Conservation (phyloP, 2,113 vertebrate genomes). For the Sinocyclocheilus rhinocerous region DNA sequence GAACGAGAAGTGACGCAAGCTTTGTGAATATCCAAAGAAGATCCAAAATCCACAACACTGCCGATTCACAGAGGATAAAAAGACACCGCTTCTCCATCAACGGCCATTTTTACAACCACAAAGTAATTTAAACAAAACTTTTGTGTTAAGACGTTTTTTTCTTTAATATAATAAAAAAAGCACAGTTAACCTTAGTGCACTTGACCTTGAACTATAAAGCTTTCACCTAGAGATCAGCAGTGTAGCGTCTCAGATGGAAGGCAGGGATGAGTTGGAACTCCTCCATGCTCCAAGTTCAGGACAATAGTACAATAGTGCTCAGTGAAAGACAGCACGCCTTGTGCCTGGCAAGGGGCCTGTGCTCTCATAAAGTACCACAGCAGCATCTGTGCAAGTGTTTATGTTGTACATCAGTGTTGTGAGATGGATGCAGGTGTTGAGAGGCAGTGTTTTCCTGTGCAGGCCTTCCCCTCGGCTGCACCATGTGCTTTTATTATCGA, state of each 20-base stretch:
- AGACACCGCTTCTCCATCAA: conserved; percentile 88
- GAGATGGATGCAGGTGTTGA: conserved; percentile 65
- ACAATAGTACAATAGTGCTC: conserved; percentile 11
- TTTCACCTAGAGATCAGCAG: background rate
- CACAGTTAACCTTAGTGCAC: background rate
- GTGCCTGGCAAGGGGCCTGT: conserved; percentile 39
- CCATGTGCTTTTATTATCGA: conserved; percentile 55
- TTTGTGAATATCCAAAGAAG: conserved; percentile 80
- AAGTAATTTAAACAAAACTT: conserved; percentile 71
- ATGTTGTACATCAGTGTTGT: conserved; percentile 46
- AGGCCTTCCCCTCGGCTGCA: conserved; percentile 58
- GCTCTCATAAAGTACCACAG: conserved; percentile 46
- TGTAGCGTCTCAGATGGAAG: background rate
- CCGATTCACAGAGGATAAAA: conserved; percentile 78
- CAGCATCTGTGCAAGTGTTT: conserved; percentile 48
- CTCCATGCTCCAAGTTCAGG: background rate
- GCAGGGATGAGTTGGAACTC: conserved; percentile 21
- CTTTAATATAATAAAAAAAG: background rate
- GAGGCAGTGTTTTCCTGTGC: conserved; percentile 66
- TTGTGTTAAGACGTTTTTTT: background rate
- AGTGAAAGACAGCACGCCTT: background rate
- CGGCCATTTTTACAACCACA: conserved; percentile 91
- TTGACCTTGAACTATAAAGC: background rate
- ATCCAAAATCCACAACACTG: conserved; percentile 68
- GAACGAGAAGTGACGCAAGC: conserved; percentile 87